Evolutionary conservation across 2,888 invertebrate species (phyloP).

Genomic region (Pollenia angustigena): DNA sequence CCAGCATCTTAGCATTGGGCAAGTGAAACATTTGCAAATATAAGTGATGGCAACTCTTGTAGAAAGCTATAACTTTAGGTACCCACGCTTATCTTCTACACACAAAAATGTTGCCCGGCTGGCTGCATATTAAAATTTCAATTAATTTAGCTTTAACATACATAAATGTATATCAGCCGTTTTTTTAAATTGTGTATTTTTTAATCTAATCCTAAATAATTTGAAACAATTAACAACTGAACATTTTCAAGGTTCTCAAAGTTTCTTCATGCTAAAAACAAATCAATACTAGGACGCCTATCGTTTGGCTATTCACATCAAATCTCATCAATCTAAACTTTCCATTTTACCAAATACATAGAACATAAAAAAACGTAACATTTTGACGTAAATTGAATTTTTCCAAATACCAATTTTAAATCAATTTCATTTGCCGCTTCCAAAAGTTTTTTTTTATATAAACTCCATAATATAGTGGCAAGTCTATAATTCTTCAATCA

Average conservation of each 20-base stretch:
- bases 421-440: conserved; percentile 50
- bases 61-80: too few species aligned
- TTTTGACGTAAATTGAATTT: conserved; percentile 54
- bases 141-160: too few species aligned
- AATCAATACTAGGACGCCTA: background rate
- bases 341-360: background rate
- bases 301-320: background rate
- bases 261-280: background rate
- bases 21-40: too few species aligned
- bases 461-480: conserved; percentile 54
- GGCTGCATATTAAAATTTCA: too few species aligned
- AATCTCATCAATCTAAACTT: background rate
- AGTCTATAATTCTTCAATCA: conserved; percentile 73
- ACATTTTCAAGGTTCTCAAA: background rate
- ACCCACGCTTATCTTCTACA: too few species aligned
- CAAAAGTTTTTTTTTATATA: background rate
- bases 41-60: too few species aligned
- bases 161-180: too few species aligned
- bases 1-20: too few species aligned
- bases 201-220: too few species aligned
- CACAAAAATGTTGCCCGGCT: too few species aligned
- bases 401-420: conserved; percentile 60
- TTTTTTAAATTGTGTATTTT: too few species aligned
- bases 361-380: background rate
- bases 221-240: too few species aligned